A percentile compares a stretch with the other conserved stretches of the same genome.
Evolutionary conservation across 2,888 invertebrate genomes (phyloP).

Genomic region (Leptinotarsa peninsularis): DNA sequence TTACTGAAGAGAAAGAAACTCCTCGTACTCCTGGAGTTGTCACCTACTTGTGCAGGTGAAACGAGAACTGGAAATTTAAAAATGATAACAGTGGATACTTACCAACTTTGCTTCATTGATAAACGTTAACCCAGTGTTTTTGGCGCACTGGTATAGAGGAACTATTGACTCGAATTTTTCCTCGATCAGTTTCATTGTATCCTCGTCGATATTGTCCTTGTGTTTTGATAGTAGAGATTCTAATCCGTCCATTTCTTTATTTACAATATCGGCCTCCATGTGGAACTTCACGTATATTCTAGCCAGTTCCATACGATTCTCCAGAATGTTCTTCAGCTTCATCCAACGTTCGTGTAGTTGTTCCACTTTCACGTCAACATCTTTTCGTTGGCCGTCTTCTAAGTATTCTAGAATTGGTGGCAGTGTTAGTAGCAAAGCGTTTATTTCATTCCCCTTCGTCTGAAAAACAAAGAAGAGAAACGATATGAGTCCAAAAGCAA

Average conservation of each 20-base stretch:
- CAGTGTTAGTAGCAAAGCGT: conserved; percentile 73
- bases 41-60: no score
- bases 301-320: conserved; percentile 75
- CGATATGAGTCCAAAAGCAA: not conserved
- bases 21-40: no score
- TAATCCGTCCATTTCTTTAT: conserved; percentile 74
- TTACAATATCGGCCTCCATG: conserved; percentile 75
- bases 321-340: conserved; percentile 71
- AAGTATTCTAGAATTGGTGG: conserved; percentile 74
- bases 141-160: conserved; percentile 75
- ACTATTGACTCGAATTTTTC: conserved; percentile 76
- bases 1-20: no score
- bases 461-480: conserved; percentile 59
- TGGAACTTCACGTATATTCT: conserved; percentile 80
- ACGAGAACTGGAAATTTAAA: no score
- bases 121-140: conserved; percentile 76
- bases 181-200: conserved; percentile 69
- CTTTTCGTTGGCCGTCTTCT: conserved; percentile 74
- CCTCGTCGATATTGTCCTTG: conserved; percentile 67
- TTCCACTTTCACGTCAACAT: conserved; percentile 74
- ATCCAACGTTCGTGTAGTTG: conserved; percentile 75
- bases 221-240: conserved; percentile 72
- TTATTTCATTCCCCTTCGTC: conserved; percentile 77
- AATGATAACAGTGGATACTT: conserved; percentile 46
- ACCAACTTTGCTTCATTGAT: conserved; percentile 73